phyloP scores from a whole-genome alignment of 1,140 invertebrate genomes.

The Hypsibius dujardini region DNA sequence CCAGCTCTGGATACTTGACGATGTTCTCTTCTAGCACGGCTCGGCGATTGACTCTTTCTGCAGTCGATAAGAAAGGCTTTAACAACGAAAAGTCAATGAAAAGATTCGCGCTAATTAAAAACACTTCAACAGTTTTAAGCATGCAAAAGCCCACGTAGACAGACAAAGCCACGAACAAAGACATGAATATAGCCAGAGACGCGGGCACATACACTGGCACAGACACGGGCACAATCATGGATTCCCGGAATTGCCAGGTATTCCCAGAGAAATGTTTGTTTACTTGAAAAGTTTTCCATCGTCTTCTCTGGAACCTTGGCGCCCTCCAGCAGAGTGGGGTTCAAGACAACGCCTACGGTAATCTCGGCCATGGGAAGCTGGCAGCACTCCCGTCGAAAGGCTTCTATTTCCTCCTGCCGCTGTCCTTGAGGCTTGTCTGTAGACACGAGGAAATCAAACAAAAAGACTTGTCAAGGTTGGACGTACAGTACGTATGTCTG shows the following conservation, averaged over 20 bases:
- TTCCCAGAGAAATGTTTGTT: no score
- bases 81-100: background rate
- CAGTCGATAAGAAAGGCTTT: background rate
- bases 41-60: background rate
- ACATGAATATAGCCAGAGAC: no score
- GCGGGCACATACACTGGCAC: no score
- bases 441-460: no score
- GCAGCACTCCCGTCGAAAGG: background rate
- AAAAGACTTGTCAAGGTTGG: no score
- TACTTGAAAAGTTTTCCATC: background rate
- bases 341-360: background rate
- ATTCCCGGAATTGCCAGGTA: no score
- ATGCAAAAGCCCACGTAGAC: background rate
- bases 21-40: background rate
- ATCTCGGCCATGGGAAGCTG: constrained; percentile 1
- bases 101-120: no score
- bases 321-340: background rate
- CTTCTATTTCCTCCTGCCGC: background rate
- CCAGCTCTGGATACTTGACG: background rate
- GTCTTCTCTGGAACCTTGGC: background rate
- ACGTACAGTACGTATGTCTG: no score
- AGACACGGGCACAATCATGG: no score
- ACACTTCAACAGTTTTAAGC: background rate
- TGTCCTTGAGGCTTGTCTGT: background rate
- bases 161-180: background rate